Base-by-base conservation (phyloP, 2,797 vertebrate species). In the Sebastes vulpes region DNA sequence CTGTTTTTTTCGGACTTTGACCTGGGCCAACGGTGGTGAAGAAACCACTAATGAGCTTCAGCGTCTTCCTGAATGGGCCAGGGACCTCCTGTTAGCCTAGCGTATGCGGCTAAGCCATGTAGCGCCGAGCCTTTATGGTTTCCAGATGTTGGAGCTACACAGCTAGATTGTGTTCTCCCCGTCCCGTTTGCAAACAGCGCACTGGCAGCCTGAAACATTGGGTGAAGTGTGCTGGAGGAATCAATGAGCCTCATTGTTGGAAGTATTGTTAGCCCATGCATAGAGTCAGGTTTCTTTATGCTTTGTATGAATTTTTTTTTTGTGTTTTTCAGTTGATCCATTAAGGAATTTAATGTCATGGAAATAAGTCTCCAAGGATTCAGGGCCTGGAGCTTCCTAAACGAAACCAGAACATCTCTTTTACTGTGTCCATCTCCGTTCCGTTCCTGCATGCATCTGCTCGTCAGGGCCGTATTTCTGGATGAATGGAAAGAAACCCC, bases 71-170 rank as follows among this genome's bases (percentile, higher is more conserved):
- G 61, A 81, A 71, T 38, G 56, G 56, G 25, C 77, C 48, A 1
- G 38, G 79, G 86, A 82, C 82, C 68, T 82, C 42, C 72, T 31
- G 79, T 86, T 89, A 82, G 92, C 89, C 71, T 75, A 74, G 84
- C 14, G 8, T 68, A 60, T 26, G 86, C 52, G n/a, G 81, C 25
- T 25, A 25, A 76, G 80, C 83, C 59, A 28, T 48, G 48, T 68
- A 64, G 83, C 38, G 9, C 78, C 2, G 48, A 16, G 60, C 20
- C 50, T 77, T 91, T 88, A 95, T 94, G 78, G 35, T 48, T 94
- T 93, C 93, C 95, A 95, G 94, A 95, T 95, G 95, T 92, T 79
- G 7, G 32, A 65, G 77, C 84, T 75, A 90, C 93, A 91, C 92
- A 81, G 79, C 56, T 12, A 26, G 79, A 84, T 84, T 91, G 85